Evolutionary conservation across 2,888 invertebrate genomes (phyloP).

Genomic region (Stenchaetothrips biformis): DNA sequence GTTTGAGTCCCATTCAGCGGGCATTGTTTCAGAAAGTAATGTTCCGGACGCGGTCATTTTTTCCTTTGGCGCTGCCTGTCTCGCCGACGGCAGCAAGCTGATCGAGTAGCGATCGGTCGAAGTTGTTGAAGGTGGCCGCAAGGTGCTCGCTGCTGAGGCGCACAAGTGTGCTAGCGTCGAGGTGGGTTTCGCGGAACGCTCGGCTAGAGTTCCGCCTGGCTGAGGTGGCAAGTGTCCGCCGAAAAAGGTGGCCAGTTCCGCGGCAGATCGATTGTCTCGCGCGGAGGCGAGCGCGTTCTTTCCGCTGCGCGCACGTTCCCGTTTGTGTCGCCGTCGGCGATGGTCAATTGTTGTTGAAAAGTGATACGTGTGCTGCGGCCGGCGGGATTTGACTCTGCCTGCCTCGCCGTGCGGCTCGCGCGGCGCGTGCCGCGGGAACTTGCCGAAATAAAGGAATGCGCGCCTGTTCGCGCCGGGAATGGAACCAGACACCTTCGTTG

Average conservation of each 20-base stretch:
- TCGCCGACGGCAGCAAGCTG: background rate
- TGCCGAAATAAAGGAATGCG: background rate
- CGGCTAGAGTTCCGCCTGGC: background rate
- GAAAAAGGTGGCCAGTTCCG: background rate
- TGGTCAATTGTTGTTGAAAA: background rate
- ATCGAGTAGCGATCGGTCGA: too few species aligned
- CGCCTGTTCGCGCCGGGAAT: background rate
- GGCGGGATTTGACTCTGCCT: background rate
- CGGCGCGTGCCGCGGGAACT: background rate
- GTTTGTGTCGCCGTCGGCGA: background rate
- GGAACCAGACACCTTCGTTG: too few species aligned
- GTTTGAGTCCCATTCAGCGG: background rate
- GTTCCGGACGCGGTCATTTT: background rate
- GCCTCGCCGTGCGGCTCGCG: background rate
- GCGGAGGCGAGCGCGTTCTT: background rate
- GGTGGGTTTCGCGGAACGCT: slow-evolving; percentile 7
- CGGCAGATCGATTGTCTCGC: slow-evolving; percentile 3
- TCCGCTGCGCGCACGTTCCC: background rate
- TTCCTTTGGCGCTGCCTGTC: background rate
- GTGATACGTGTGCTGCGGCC: background rate
- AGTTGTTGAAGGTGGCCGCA: too few species aligned
- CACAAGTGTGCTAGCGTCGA: background rate
- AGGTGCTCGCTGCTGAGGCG: too few species aligned
- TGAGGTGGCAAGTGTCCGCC: background rate
- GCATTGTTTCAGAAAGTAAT: background rate